Conservation (phyloP, 2,888 invertebrate genomes). For the Phytoseiulus persimilis region DNA sequence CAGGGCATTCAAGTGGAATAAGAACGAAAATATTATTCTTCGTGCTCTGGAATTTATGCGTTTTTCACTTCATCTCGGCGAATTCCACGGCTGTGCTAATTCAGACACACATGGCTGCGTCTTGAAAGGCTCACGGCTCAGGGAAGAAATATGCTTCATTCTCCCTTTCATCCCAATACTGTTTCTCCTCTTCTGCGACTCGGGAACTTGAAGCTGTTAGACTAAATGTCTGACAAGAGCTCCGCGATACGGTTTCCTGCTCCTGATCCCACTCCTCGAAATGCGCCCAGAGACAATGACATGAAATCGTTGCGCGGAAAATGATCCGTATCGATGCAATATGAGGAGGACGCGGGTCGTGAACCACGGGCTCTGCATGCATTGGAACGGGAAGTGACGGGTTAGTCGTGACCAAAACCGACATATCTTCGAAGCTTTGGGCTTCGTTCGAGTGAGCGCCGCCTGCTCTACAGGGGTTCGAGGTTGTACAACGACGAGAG, state of each 20-base stretch:
- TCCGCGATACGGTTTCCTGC: not conserved
- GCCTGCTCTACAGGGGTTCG: not conserved
- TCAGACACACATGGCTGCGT: not conserved
- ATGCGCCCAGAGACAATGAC: not conserved
- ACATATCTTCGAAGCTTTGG: no score
- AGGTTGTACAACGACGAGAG: not conserved
- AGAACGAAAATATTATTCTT: not conserved
- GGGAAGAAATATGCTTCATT: not conserved
- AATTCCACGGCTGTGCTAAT: not conserved
- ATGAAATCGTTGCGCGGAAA: not conserved
- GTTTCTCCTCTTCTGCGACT: no score
- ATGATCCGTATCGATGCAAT: no score
- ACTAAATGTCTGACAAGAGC: no score
- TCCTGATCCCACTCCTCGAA: no score
- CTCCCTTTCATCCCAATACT: not conserved
- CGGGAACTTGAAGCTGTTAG: no score
- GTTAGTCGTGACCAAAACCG: no score
- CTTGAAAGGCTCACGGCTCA: not conserved
- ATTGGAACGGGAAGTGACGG: no score
- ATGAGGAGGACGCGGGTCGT: no score
- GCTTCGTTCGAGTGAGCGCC: not conserved
- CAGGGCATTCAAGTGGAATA: not conserved
- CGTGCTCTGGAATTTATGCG: not conserved
- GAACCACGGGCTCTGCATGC: no score
- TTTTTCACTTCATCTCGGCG: not conserved